phyloP scores from a whole-genome alignment of 2,888 invertebrate genomes.

The Ferdinandea cuprea region DNA sequence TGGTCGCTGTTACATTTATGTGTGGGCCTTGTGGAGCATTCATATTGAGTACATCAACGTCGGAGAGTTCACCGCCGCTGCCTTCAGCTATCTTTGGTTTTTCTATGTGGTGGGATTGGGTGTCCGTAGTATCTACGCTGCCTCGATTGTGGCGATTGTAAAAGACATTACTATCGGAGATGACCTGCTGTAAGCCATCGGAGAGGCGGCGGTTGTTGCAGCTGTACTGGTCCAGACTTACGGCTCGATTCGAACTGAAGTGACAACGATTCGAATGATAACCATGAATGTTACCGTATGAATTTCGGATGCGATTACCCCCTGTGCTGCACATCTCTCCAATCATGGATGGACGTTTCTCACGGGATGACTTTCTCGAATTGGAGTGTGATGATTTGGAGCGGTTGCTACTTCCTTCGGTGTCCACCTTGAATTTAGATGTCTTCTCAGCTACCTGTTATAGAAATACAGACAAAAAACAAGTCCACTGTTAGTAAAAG shows the following conservation, averaged over 20 bases:
- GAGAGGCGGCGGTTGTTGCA: conserved; percentile 82
- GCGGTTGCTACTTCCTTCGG: conserved; percentile 85
- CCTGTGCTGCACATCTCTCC: conserved; percentile 83
- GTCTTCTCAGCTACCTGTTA: conserved; percentile 87
- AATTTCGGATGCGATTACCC: conserved; percentile 82
- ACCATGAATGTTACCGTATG: conserved; percentile 83
- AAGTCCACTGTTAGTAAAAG: background rate
- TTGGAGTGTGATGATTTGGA: conserved; percentile 87
- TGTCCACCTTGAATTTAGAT: conserved; percentile 90
- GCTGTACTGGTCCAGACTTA: conserved; percentile 83
- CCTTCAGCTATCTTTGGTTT: conserved; percentile 73
- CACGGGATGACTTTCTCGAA: conserved; percentile 88
- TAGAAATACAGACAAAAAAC: background rate
- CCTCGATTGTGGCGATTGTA: conserved; percentile 82
- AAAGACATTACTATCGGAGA: conserved; percentile 83
- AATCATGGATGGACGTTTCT: conserved; percentile 84
- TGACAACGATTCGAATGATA: conserved; percentile 82
- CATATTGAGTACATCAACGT: conserved; percentile 76
- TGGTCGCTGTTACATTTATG: conserved; percentile 50
- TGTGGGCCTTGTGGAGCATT: conserved; percentile 68
- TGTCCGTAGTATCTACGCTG: conserved; percentile 78
- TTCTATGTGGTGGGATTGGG: conserved; percentile 67
- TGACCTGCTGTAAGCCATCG: conserved; percentile 82
- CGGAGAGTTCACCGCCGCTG: conserved; percentile 63
- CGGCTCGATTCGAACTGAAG: conserved; percentile 83